Percentiles rank a stretch among this genome's conserved stretches.
phyloP scores from a whole-genome alignment of 1,140 invertebrate species.

The Pachypsylla venusta region DNA sequence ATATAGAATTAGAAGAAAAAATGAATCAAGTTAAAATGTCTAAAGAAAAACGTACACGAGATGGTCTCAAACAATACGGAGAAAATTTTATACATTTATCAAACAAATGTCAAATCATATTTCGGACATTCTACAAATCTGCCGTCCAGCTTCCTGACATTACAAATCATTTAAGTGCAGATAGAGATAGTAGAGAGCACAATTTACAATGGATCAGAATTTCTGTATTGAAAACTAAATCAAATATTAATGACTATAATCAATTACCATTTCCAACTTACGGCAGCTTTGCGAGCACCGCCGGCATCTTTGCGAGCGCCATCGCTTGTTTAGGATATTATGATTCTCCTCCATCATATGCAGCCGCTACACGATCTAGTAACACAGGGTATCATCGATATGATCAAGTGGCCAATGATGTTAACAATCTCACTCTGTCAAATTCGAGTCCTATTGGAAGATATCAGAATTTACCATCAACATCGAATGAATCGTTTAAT shows the following conservation, averaged over 20 bases:
- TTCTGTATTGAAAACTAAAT: not conserved
- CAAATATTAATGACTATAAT: not conserved
- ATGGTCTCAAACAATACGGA: not conserved
- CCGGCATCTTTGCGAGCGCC: not conserved
- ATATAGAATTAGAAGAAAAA: constrained; percentile 1
- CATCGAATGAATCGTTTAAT: no score
- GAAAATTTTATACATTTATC: constrained; percentile 3
- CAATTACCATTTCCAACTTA: not conserved
- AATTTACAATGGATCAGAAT: not conserved
- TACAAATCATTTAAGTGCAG: not conserved
- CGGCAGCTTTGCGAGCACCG: not conserved
- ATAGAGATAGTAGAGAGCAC: not conserved
- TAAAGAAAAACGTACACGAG: not conserved
- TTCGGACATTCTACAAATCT: not conserved
- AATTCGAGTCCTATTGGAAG: no score
- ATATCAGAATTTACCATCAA: no score
- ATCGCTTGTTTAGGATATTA: no score
- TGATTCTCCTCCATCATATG: not conserved
- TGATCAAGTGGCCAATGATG: constrained; percentile 6
- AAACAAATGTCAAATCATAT: not conserved
- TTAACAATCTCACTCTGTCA: no score
- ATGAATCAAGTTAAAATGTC: not conserved
- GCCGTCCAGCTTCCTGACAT: not conserved
- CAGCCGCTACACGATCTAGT: not conserved
- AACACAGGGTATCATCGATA: not conserved